Evolutionary conservation across 2,888 invertebrate genomes (phyloP), one percentile per base, ranked within the genome.

Genomic region (Cantharis rufa): DNA sequence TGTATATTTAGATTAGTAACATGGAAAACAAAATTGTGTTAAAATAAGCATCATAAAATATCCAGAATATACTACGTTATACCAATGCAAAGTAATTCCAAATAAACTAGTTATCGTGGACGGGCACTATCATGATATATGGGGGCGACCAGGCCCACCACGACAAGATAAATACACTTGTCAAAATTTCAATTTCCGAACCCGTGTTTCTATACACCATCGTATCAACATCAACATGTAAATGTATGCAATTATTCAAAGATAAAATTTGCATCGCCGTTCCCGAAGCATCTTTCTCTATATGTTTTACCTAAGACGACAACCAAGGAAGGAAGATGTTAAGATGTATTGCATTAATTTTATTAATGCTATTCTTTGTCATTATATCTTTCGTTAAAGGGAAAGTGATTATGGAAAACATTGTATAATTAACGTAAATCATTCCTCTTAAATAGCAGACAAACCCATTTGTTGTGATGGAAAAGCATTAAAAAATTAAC

Each of bases 111-210:
- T 72, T 75, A 78, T 78, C 78, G 70, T 71, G 71, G 73, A 74
- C 70, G 70, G 75, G 78, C 78, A 77, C 80, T 83, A 83, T 82
- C 82, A 82, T 85, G 85, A 86, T 84, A 82, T 84, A 85, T 85
- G 84, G 81, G 81, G 81, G 83, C 80, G 80, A 82, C 83, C 81
- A 78, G 80, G 84, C 82, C 82, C 81, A 83, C 81, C 84, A 82
- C 84, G 84, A 86, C 85, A 84, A 86, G 86, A 87, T 87, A 86
- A 86, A 87, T 87, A 86, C 84, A 85, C 86, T 86, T 86, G 86
- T 87, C 87, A 87, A 86, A 86, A 86, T 86, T 87, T 87, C 87
- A 87, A 87, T 87, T 87, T 86, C 86, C 86, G 85, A 86, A 85
- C 83, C 83, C 83, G 82, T 83, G 83, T 84, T 82, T 82, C 80